A percentile compares a stretch with the other conserved stretches of the same genome.
Conservation (phyloP, 2,888 invertebrate species). For the Alcis repandata region DNA sequence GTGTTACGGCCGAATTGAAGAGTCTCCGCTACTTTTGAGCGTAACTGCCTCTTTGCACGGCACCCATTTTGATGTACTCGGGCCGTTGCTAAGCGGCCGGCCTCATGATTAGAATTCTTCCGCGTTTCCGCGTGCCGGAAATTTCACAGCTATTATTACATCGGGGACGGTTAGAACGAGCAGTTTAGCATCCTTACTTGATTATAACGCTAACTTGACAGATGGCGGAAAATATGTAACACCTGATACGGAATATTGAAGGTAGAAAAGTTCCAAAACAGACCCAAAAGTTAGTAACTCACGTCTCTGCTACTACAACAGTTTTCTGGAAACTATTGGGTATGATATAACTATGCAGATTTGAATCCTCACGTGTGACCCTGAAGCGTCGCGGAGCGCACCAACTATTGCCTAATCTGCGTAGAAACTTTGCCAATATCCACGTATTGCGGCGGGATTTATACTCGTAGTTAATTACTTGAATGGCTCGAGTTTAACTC, state of each 20-base stretch:
- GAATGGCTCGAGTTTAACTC: conserved; percentile 20
- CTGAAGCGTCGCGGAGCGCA: neutral
- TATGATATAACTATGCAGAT: conserved; percentile 13
- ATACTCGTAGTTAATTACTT: conserved; percentile 39
- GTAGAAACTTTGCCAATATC: conserved; percentile 52
- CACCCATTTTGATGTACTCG: conserved; percentile 5
- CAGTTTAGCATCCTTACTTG: neutral
- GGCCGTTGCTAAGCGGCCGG: conserved; percentile 6
- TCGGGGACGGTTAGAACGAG: neutral
- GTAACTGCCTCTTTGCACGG: conserved; percentile 27
- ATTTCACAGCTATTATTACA: neutral
- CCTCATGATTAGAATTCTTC: conserved; percentile 14
- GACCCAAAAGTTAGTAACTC: conserved; percentile 12
- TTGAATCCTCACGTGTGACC: conserved; percentile 18
- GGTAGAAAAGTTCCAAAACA: conserved; percentile 1
- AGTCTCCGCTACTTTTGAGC: conserved; percentile 27
- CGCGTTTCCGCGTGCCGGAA: conserved; percentile 1
- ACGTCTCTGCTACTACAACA: conserved; percentile 2
- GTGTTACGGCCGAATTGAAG: conserved; percentile 30
- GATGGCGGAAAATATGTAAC: neutral
- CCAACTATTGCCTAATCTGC: conserved; percentile 16
- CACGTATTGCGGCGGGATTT: conserved; percentile 52
- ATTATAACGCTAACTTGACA: neutral
- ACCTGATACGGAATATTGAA: conserved; percentile 1
- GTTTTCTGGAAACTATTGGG: conserved; percentile 8